These are phyloP conservation scores for Monopterus albus DNA, from an alignment of 2,113 vertebrate genomes.

Conservation along the genomic window DNA sequence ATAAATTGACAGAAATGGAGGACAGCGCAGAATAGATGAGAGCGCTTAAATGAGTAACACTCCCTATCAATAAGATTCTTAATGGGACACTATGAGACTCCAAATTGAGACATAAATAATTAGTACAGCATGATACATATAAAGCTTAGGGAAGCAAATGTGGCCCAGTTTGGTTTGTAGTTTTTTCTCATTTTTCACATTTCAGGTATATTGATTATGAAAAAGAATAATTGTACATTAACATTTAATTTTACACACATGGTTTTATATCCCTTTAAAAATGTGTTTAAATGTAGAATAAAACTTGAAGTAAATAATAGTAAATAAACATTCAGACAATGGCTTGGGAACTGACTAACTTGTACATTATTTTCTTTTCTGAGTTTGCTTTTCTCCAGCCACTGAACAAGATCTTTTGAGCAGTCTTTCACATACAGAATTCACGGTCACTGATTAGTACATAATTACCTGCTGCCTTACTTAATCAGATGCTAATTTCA, in stretches of 20 bases:
- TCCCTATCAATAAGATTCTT: constrained; percentile 69
- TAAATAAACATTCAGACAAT: constrained; percentile 1
- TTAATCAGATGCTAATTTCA: constrained; percentile 39
- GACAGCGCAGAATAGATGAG: constrained; percentile 72
- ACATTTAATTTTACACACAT: not conserved
- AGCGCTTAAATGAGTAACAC: constrained; percentile 62
- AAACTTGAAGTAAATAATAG: not conserved
- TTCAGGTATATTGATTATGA: no score
- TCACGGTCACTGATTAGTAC: constrained; percentile 41
- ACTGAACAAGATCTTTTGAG: not conserved
- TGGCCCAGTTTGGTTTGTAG: not conserved
- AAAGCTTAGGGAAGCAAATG: not conserved
- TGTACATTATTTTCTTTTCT: constrained; percentile 3
- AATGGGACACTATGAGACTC: constrained; percentile 33
- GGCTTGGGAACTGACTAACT: no score
- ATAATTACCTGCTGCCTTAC: constrained; percentile 48
- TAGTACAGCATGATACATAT: constrained; percentile 26
- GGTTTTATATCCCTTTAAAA: no score
- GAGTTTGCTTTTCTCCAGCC: not conserved
- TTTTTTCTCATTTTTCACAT: no score
- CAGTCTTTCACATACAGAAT: not conserved
- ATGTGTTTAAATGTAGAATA: not conserved
- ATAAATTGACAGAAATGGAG: constrained; percentile 78
- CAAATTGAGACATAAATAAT: constrained; percentile 47
- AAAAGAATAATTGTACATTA: not conserved